A percentile compares a stretch with the other conserved stretches of the same genome.
phyloP scores from a whole-genome alignment of 2,113 vertebrate species.

The Eretmochelys imbricata region DNA sequence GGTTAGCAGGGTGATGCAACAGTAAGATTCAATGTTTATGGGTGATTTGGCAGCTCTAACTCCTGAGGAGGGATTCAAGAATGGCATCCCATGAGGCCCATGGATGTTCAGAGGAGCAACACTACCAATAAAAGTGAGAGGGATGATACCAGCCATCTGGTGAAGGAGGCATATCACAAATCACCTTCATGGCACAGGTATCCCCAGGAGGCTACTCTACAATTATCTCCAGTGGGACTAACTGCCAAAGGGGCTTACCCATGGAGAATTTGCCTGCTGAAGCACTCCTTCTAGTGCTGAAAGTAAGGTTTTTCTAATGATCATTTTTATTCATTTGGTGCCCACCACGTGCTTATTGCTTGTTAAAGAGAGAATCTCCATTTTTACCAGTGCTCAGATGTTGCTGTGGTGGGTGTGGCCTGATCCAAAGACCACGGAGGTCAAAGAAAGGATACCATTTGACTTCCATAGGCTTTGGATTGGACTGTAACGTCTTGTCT shows the following conservation, averaged over 20 bases:
- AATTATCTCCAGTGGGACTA: neutral
- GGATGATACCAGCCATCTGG: neutral
- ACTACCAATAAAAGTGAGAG: neutral
- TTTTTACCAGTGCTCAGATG: rapidly evolving
- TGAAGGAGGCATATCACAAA: neutral
- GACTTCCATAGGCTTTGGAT: neutral
- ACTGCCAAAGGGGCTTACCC: neutral
- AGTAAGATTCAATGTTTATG: neutral
- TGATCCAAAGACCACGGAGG: neutral
- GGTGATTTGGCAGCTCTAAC: neutral
- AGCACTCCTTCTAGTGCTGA: neutral
- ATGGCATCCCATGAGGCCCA: neutral
- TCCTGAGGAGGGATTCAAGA: neutral
- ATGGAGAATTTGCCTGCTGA: neutral
- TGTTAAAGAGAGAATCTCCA: neutral
- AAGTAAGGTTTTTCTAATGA: neutral
- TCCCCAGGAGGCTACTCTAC: neutral
- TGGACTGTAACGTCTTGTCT: neutral
- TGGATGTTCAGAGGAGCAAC: neutral
- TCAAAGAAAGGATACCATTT: neutral
- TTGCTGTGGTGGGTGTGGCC: neutral
- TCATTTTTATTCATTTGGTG: neutral
- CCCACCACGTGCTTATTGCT: neutral
- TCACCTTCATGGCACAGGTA: neutral
- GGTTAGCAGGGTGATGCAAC: neutral